Base-by-base conservation (phyloP, 1,140 invertebrate genomes). In the Lucilia cuprina region DNA sequence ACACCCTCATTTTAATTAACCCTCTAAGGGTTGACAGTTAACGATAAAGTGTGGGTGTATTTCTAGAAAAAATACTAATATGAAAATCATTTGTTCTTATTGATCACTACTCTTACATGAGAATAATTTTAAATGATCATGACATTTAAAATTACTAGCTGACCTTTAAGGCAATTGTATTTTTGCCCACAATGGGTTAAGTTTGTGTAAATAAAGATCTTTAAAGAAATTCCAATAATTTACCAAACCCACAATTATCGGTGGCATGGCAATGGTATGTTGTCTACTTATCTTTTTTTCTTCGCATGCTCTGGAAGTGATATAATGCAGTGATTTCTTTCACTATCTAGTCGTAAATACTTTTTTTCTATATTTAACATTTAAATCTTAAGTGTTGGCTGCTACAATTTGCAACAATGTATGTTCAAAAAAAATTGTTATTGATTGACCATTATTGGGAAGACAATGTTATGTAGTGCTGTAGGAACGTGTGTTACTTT, bases 231-330 rank as follows among this genome's bases (percentile, higher is more conserved):
- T 80, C 77, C 77, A 80, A 50, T 80, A 49, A 80, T 25, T 12
- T 80, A 80, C 77, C 77, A 80, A 80, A 80, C 77, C 77, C 77
- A 49, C 41, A 80, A 80, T 80, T 80, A 80, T 80, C n/a, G 41
- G 25, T 70, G n/a, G 19, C n/a, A 19, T 70, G 19, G 65, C 19
- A 70, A n/a, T 70, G 65, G 65, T 70, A 70, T 70, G 65, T 21
- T 70, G 10, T 55, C 7, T 8, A 17, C 65, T 19, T 8, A 70
- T 9, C 17, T 19, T 70, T 70, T n/a, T 70, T 70, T 60, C 13
- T 60, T 19, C 65, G 19, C 17, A 70, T 70, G 65, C 65, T 70
- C 65, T 70, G 5, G 7, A 70, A n/a, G 19, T 70, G 65, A 70
- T 70, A 70, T 70, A 70, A 70, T 21, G 65, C 19, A 70, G 65